A percentile compares a stretch with the other conserved stretches of the same genome.
Evolutionary conservation across 2,888 invertebrate species (phyloP).

Genomic region (Ichneumoninae sp.): DNA sequence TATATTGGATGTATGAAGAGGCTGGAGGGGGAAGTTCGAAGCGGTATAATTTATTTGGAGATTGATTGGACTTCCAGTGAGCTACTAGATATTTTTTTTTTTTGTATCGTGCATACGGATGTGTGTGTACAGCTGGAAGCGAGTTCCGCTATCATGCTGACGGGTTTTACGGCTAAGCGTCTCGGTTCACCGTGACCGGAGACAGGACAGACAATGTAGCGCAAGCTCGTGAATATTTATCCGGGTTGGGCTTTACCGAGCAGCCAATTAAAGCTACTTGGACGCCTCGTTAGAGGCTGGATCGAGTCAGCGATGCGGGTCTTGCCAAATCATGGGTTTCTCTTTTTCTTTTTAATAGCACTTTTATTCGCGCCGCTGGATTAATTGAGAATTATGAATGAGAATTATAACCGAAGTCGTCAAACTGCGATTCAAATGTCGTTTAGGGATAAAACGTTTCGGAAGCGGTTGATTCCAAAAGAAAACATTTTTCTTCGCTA

Average conservation of each 20-base stretch:
- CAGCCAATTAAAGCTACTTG: conserved; percentile 68
- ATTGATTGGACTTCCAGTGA: conserved; percentile 20
- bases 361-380: conserved; percentile 52
- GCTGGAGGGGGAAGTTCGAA: background rate
- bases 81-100: background rate
- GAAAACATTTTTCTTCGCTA: too few relatives aligned
- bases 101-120: background rate
- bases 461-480: background rate
- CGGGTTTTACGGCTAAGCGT: background rate
- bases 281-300: conserved; percentile 70
- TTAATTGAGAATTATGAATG: conserved; percentile 55
- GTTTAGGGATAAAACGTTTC: background rate
- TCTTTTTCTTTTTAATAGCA: conserved; percentile 6
- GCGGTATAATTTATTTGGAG: conserved; percentile 47
- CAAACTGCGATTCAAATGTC: conserved; percentile 35
- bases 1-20: conserved; percentile 38
- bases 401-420: conserved; percentile 47
- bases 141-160: conserved; percentile 4
- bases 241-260: conserved; percentile 68
- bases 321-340: conserved; percentile 23
- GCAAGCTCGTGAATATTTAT: conserved; percentile 73
- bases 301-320: conserved; percentile 42
- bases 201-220: conserved; percentile 11
- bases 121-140: background rate
- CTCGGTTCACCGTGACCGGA: conserved; percentile 19